These are phyloP conservation scores for Copidosoma aretas DNA, from an alignment of 2,888 invertebrate genomes.

Conservation along the genomic window DNA sequence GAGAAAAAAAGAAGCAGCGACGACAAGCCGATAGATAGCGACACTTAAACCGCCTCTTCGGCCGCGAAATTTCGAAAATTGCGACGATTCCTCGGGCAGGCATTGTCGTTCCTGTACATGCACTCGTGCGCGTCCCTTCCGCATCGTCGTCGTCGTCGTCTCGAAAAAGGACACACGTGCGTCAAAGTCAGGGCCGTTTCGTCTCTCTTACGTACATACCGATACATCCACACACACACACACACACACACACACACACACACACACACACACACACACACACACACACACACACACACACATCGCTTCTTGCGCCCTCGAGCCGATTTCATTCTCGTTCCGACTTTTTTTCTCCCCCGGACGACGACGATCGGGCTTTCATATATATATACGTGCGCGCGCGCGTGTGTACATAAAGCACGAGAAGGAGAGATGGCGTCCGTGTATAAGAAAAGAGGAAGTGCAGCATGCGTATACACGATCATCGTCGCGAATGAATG, in stretches of 20 bases:
- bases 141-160: conserved; percentile 3
- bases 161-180: conserved; percentile 10
- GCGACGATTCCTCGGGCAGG: background rate
- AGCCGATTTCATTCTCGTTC: conserved; percentile 23
- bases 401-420: background rate
- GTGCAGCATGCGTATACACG: background rate
- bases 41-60: no score
- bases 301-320: conserved; percentile 29
- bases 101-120: background rate
- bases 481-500: conserved; percentile 34
- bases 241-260: no score
- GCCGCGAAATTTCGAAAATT: conserved; percentile 26
- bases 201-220: background rate
- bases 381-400: background rate
- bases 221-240: no score
- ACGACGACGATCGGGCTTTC: background rate
- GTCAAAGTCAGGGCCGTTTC: conserved; percentile 28
- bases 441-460: conserved; percentile 1
- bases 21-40: background rate
- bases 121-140: conserved; percentile 7
- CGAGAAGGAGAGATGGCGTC: no score
- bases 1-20: background rate
- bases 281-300: conserved; percentile 3
- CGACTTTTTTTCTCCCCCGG: background rate
- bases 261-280: no score